Conservation (phyloP, 2,797 vertebrate species). For the Tragopan temminckii region DNA sequence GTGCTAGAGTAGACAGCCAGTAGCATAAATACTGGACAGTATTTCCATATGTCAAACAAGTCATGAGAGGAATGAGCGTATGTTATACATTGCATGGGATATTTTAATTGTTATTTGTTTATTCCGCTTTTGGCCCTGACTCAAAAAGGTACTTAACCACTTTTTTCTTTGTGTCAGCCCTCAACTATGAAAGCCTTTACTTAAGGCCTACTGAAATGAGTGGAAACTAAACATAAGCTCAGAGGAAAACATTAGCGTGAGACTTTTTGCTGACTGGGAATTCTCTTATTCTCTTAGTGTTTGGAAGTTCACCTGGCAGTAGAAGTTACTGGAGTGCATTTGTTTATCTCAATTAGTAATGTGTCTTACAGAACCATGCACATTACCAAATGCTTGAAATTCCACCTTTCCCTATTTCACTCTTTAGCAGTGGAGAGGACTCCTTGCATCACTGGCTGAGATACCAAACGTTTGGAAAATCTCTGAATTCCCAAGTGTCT, state of each 20-base stretch:
- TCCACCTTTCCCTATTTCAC: conserved; percentile 14
- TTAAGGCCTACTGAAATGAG: not conserved
- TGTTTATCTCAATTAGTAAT: conserved; percentile 47
- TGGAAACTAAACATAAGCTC: not conserved
- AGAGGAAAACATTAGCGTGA: not conserved
- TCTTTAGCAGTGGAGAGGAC: not conserved
- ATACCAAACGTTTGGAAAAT: conserved; percentile 28
- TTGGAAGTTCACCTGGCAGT: conserved; percentile 6
- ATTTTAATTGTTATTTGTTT: not conserved
- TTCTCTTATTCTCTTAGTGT: not conserved
- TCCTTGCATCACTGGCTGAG: not conserved
- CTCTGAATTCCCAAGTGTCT: conserved; percentile 3
- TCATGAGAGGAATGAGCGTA: not conserved
- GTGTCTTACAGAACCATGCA: conserved; percentile 29
- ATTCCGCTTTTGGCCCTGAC: not conserved
- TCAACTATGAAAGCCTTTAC: not conserved
- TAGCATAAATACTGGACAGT: not conserved
- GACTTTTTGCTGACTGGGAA: not conserved
- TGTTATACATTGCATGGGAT: not conserved
- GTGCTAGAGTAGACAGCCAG: not conserved
- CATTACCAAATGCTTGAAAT: conserved; percentile 53
- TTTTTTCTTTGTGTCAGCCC: not conserved
- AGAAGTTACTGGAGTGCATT: not conserved
- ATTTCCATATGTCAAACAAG: conserved; percentile 1
- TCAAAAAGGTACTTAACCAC: conserved; percentile 8